A percentile compares a stretch with the other conserved stretches of the same genome.
Conservation (phyloP, 2,797 vertebrate species). For the Pantherophis alleghaniensis region DNA sequence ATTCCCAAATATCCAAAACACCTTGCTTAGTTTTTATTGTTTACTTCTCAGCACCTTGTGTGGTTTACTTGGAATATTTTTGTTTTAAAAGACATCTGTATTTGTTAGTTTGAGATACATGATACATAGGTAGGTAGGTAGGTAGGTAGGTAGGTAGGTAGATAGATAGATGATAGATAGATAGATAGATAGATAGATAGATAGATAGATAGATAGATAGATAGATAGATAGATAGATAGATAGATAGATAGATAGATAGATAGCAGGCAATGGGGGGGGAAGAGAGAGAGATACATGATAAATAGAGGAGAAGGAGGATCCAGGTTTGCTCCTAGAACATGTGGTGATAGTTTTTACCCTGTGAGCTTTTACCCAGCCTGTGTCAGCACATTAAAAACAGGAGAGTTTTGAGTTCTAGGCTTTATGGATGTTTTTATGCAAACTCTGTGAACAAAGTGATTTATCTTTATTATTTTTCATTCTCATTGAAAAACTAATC, state of each 20-base stretch:
- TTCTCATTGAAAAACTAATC: background rate
- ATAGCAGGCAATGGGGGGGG: background rate
- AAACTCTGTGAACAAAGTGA: background rate
- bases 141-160: too few relatives aligned
- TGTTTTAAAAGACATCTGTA: background rate
- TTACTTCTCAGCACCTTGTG: background rate
- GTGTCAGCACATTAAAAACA: background rate
- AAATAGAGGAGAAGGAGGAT: too few relatives aligned
- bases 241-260: background rate
- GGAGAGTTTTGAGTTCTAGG: background rate
- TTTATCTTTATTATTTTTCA: background rate
- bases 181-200: background rate
- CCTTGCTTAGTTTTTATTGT: background rate
- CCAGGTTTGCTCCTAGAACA: too few relatives aligned
- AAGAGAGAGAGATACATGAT: too few relatives aligned
- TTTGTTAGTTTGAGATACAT: background rate
- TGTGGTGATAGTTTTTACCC: background rate
- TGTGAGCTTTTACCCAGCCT: background rate
- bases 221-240: background rate
- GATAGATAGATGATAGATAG: too few relatives aligned
- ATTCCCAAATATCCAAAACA: background rate
- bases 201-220: background rate
- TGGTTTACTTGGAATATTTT: background rate
- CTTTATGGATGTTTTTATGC: constrained; percentile 8
- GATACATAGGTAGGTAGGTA: background rate